Conservation (phyloP, 2,113 vertebrate genomes). For the Laticauda colubrina region DNA sequence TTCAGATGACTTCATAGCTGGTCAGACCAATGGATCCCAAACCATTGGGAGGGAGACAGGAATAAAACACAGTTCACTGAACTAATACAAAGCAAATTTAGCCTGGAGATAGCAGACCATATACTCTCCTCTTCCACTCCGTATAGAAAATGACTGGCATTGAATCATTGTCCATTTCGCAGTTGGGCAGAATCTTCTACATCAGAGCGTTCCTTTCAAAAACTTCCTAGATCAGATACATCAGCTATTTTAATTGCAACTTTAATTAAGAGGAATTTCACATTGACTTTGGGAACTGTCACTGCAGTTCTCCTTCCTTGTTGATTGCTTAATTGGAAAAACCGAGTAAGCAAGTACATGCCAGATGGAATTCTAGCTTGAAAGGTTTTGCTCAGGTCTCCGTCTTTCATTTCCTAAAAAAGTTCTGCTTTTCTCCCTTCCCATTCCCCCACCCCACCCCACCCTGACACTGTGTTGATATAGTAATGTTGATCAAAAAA, state of each 20-base stretch:
- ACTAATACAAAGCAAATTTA: not conserved
- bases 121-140: not conserved
- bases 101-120: not conserved
- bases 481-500: too few species aligned
- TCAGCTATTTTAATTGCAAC: slow-evolving; percentile 4
- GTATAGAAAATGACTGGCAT: not conserved
- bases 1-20: not conserved
- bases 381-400: not conserved
- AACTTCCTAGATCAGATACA: not conserved
- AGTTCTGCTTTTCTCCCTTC: not conserved
- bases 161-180: not conserved
- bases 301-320: not conserved
- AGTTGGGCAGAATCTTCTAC: not conserved
- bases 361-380: not conserved
- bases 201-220: not conserved
- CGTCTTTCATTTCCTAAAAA: not conserved
- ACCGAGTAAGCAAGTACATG: not conserved
- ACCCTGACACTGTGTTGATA: not conserved
- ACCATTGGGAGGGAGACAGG: too few species aligned
- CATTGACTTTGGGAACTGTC: not conserved
- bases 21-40: not conserved
- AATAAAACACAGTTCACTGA: not conserved
- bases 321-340: slow-evolving; percentile 2
- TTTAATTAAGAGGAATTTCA: slow-evolving; percentile 15
- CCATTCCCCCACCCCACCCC: not conserved